Conservation (phyloP, 2,888 invertebrate genomes). For the Dugesia japonica region DNA sequence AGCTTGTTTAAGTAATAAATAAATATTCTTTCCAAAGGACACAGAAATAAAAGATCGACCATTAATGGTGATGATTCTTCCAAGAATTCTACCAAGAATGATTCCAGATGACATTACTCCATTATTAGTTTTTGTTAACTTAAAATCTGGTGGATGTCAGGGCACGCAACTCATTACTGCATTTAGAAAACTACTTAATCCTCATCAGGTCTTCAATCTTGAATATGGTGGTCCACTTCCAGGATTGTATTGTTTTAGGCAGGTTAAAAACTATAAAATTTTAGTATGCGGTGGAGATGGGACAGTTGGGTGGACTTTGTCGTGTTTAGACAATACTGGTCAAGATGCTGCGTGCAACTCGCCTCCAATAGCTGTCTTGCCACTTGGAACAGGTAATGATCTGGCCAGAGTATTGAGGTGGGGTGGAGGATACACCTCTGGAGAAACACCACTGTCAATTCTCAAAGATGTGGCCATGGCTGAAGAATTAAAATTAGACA, state of each 20-base stretch:
- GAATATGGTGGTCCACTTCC: slow-evolving; percentile 96
- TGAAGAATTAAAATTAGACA: slow-evolving; percentile 65
- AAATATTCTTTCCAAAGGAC: slow-evolving; percentile 17
- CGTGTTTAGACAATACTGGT: slow-evolving; percentile 96
- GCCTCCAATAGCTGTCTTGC: slow-evolving; percentile 94
- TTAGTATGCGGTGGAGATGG: slow-evolving; percentile 98
- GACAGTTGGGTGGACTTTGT: slow-evolving; percentile 93
- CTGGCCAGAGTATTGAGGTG: slow-evolving; percentile 88
- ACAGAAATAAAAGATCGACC: slow-evolving; percentile 57
- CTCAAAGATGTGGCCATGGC: slow-evolving; percentile 95
- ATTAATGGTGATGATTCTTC: slow-evolving; percentile 82
- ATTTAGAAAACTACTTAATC: slow-evolving; percentile 93
- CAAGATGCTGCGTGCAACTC: slow-evolving; percentile 94
- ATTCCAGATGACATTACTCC: slow-evolving; percentile 56
- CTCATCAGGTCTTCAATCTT: slow-evolving; percentile 97
- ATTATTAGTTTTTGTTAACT: slow-evolving; percentile 92
- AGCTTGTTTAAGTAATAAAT: neutral
- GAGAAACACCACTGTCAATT: slow-evolving; percentile 82
- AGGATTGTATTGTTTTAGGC: slow-evolving; percentile 63
- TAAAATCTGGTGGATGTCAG: slow-evolving; percentile 97
- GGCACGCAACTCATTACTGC: slow-evolving; percentile 90
- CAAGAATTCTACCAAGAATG: slow-evolving; percentile 58
- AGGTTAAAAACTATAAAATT: slow-evolving; percentile 93
- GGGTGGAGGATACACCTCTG: slow-evolving; percentile 95
- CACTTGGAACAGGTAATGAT: slow-evolving; percentile 90